Conservation (phyloP, 1,140 invertebrate genomes). For the Drosophila parabipectinata region DNA sequence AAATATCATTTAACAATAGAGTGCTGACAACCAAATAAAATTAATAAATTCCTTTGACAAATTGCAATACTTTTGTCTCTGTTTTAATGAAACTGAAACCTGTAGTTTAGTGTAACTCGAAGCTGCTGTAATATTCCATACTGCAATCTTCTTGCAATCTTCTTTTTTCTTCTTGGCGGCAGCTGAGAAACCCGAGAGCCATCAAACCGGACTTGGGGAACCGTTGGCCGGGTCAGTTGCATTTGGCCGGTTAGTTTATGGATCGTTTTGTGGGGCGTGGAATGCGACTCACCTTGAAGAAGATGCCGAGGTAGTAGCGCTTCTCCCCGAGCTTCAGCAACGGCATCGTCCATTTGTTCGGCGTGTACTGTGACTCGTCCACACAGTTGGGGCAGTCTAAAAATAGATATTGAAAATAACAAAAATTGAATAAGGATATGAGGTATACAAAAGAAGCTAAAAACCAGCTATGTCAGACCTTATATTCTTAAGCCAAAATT, state of each 20-base stretch:
- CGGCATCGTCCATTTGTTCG: conserved; percentile 94
- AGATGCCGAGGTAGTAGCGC: conserved; percentile 94
- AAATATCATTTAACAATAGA: conserved; percentile 2
- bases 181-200: conserved; percentile 34
- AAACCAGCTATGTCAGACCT: not conserved
- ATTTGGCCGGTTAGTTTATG: conserved; percentile 37
- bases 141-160: conserved; percentile 36
- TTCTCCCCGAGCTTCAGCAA: conserved; percentile 93
- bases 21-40: conserved; percentile 10
- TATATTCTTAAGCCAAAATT: not conserved
- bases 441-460: not conserved
- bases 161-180: conserved; percentile 29
- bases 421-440: conserved; percentile 10
- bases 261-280: conserved; percentile 54
- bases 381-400: conserved; percentile 91
- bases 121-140: conserved; percentile 46
- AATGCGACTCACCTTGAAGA: conserved; percentile 91
- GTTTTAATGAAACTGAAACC: conserved; percentile 9
- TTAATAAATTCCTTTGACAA: not conserved
- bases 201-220: conserved; percentile 47
- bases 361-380: conserved; percentile 88
- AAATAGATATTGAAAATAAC: conserved; percentile 51
- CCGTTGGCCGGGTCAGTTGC: conserved; percentile 54
- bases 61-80: not conserved
- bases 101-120: conserved; percentile 1